Evolutionary conservation across 2,797 vertebrate species (phyloP), one percentile per base, ranked within the genome.

Genomic region (Notolabrus celidotus): DNA sequence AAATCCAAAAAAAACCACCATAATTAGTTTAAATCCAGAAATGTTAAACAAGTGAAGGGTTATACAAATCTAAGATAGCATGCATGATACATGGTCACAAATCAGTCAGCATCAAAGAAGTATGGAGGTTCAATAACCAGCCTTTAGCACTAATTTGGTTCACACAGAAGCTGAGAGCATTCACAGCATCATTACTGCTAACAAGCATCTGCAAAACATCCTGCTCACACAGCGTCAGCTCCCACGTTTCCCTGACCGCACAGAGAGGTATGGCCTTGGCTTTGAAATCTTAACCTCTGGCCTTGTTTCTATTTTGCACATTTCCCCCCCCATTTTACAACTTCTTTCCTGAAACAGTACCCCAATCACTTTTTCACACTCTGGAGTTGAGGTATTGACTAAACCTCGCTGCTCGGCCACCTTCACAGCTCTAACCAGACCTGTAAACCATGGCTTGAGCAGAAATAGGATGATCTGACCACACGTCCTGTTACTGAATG

Each of bases 381-480:
- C 5, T 27, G 23, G 11, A 63, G 31, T 20, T 34, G 31, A 71
- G 11, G 20, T 47, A 75, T 49, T 61, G 49, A 55, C 66, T 66
- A 47, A n/a, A 84, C 77, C 64, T 17, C 46, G 39, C 10, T 14
- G n/a, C 68, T 73, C 57, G 27, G 61, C 80, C 71, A 60, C 85
- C 74, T 87, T 82, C 72, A 61, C 33, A 76, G 36, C 41, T 54
- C 75, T 69, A 83, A 88, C 87, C 83, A 86, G 71, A 71, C 64
- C 71, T 69, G 38, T 74, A 77, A 83, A 84, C 60, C 71, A 72
- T 43, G 86, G 72, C 50, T 49, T 61, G 63, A 83, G 71, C 65
- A 75, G 68, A 75, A 82, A 84, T 27, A 62, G 64, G 67, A 64
- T 42, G 66, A 72, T 67, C 49, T 74, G 65, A 80, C 85, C 70